Conservation (phyloP, 2,113 vertebrate genomes). For the Mormoops blainvillei region DNA sequence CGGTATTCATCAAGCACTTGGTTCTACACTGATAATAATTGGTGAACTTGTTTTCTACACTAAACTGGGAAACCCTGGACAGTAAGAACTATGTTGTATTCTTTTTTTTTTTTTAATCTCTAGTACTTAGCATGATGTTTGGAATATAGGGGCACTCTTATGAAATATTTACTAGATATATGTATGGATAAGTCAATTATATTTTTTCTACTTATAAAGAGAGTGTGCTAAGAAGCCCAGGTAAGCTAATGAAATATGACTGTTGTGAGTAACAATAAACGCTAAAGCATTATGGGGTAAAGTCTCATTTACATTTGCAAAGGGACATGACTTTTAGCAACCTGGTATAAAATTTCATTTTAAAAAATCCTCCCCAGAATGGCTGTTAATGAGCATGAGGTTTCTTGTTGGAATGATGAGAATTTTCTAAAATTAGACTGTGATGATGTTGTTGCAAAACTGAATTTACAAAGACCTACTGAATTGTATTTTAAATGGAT, state of each 20-base stretch:
- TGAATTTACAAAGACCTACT: background rate
- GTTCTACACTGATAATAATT: background rate
- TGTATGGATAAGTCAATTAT: background rate
- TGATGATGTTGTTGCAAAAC: background rate
- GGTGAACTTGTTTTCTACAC: background rate
- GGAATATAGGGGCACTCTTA: background rate
- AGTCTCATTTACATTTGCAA: background rate
- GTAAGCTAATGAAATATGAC: background rate
- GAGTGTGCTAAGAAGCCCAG: background rate
- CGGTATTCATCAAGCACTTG: background rate
- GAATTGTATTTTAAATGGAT: background rate
- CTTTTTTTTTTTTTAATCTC: background rate
- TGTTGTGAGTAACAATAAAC: background rate
- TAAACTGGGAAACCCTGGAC: background rate
- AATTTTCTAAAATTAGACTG: slow-evolving; percentile 1
- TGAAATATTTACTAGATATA: background rate
- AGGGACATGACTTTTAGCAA: background rate
- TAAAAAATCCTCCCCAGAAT: background rate
- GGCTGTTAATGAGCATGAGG: background rate
- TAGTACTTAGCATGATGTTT: background rate
- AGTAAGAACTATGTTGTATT: background rate
- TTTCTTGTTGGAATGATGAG: background rate
- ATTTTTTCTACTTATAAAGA: background rate
- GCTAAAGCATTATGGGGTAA: background rate
- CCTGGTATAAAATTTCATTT: background rate